Base-by-base conservation (phyloP, 2,797 vertebrate genomes). In the Ptychobarbus kaznakovi region DNA sequence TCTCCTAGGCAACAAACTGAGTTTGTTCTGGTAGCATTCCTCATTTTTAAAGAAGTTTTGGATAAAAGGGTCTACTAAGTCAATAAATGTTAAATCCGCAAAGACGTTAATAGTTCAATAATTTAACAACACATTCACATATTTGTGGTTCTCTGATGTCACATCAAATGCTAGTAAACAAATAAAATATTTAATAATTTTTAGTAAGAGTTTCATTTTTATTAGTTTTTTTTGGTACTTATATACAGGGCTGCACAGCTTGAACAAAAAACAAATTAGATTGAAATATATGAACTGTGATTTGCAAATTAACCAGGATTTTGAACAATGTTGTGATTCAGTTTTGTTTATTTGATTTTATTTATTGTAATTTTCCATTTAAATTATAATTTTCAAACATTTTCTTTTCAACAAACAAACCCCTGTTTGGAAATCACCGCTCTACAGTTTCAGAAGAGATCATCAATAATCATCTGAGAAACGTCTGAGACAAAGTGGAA, bases 401-500 rank as follows among this genome's bases (percentile, higher is more conserved):
- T 53, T 53, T 32, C 2, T 9, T 58, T 76, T 76, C 7, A 1
- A 42, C 12, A 61, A 38, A 56, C 72, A 79, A 65, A 32, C 4
- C 40, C 42, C 42, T 8, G 42, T 25, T 72, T 44, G 12, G 40
- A 13, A 72, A 72, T 28, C 42, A 15, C 12, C 46, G 73, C 18
- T 22, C 6, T 53, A 15, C 18, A 76, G 18, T 68, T 49, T 51
- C 7, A 49, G 11, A 68, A 15, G 28, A 80, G 38, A 44, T 46
- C 40, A 68, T 79, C 25, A 79, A 65, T 46, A 68, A 66, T 15
- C 5, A 9, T 80, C 42, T 15, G 61, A 80, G n/a, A 80, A 63
- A n/a, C 11, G 2, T 77, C 18, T 12, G 18, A 49, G 63, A 68
- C 18, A 38, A 51, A 53, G 79, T 68, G 12, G 20, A 53, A 69